A percentile compares a stretch with the other conserved stretches of the same genome.
These are phyloP conservation scores for Eolophus roseicapilla DNA, from an alignment of 2,113 vertebrate species.

Conservation along the genomic window DNA sequence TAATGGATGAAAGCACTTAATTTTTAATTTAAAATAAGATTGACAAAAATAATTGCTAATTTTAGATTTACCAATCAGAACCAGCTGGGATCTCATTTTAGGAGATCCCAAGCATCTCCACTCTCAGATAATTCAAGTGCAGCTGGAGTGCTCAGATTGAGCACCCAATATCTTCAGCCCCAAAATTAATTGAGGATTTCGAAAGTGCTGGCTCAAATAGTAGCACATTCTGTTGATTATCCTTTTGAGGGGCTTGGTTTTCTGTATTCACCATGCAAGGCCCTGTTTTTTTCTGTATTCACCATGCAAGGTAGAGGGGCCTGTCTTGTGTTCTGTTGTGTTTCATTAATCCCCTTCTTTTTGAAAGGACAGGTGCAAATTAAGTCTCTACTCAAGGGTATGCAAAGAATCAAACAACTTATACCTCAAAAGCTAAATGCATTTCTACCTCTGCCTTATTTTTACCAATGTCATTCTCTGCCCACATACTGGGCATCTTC, in stretches of 20 bases:
- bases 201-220: conserved; percentile 48
- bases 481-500: not conserved
- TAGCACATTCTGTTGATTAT: not conserved
- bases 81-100: conserved; percentile 61
- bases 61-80: conserved; percentile 51
- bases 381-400: not conserved
- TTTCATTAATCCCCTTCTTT: not conserved
- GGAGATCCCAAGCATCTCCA: conserved; percentile 41
- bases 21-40: conserved; percentile 60
- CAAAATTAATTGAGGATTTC: conserved; percentile 56
- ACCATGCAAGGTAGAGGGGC: not conserved
- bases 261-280: not conserved
- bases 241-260: not conserved
- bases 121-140: conserved; percentile 38
- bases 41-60: conserved; percentile 41
- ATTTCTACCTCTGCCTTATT: not conserved
- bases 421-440: not conserved
- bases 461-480: not conserved
- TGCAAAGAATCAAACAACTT: not conserved
- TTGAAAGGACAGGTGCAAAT: not conserved
- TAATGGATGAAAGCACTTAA: conserved; percentile 50
- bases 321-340: not conserved
- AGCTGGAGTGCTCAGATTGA: conserved; percentile 50
- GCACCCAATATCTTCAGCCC: conserved; percentile 32
- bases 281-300: not conserved